Evolutionary conservation across 2,888 invertebrate genomes (phyloP), one percentile per base, ranked within the genome.

Genomic region (Ormyrus rosae): DNA sequence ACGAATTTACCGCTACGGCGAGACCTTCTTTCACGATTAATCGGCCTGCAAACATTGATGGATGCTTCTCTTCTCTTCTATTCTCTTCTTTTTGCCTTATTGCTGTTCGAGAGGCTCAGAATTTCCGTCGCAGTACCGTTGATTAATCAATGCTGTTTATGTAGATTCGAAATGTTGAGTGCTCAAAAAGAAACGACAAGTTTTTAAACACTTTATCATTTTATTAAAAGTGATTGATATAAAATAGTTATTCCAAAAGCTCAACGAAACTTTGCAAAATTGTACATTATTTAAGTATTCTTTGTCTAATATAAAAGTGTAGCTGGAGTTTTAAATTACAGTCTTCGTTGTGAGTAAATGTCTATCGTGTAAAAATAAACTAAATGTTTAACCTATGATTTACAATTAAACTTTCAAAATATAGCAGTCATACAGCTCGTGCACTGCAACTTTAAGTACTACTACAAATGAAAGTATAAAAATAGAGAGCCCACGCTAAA

Each of bases 251-350:
- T 53, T 63, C 55, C 34, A 45, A 19, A n/a, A 6, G 53, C 7
- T 55, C 8, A 68, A 58, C 48, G 65, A 56, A 65, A 56, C 0
- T 67, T 46, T 65, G n/a, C 65, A 50, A 65, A 10, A 65, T 19
- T 56, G 50, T 6, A 19, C 10, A 6, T 55, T 13, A 6, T 19
- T 64, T 48, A 56, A 74, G 65, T 65, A 65, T 56, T 65, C 9
- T 6, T 63, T 64, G 56, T 1, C 34, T 56, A 19, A 19, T 19
- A 13, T 58, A 65, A 48, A 74, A 48, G n/a, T 50, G 50, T 56
- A 74, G 58, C 73, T 74, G 73, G 65, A 74, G 34, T 34, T 65
- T 50, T 6, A 10, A 56, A 50, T 48, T 74, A 65, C 73, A 74
- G 73, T 74, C 73, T 74, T 64, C 7, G 11, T 3, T 6, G 45